phyloP scores from a whole-genome alignment of 1,140 invertebrate genomes.

The Glossosoma conforme region DNA sequence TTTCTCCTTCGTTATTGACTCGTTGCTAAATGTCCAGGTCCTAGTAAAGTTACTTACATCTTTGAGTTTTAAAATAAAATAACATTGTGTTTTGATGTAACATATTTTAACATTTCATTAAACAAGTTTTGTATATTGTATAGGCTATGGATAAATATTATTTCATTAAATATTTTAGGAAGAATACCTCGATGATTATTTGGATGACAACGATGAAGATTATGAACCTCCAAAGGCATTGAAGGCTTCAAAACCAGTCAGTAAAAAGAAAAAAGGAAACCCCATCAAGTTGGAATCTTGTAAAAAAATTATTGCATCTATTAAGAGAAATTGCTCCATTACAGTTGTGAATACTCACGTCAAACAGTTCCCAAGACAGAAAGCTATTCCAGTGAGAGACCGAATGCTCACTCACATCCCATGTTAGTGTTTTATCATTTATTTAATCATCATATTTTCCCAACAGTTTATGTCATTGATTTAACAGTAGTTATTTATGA shows the following conservation, averaged over 20 bases:
- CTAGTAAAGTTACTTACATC: no score
- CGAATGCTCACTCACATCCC: not conserved
- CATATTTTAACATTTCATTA: not conserved
- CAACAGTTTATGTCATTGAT: not conserved
- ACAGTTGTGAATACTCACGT: not conserved
- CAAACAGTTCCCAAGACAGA: constrained; percentile 6
- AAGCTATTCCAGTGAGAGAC: constrained; percentile 11
- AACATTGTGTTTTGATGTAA: constrained; percentile 2
- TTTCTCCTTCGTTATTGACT: not conserved
- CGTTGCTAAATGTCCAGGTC: not conserved
- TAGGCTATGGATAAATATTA: not conserved
- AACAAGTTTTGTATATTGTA: not conserved
- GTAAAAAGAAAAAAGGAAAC: constrained; percentile 1
- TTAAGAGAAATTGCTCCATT: not conserved
- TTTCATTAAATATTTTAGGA: constrained; percentile 4
- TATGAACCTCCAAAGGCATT: not conserved
- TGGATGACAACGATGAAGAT: constrained; percentile 8
- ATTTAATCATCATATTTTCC: not conserved
- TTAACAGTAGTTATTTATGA: not conserved
- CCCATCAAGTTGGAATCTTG: not conserved
- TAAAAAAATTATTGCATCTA: constrained; percentile 1
- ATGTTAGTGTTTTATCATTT: not conserved
- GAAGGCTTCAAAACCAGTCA: not conserved
- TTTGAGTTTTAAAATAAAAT: not conserved
- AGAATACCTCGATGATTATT: constrained; percentile 16